Evolutionary conservation across 2,888 invertebrate species (phyloP).

Genomic region (Polydrusus tereticollis): DNA sequence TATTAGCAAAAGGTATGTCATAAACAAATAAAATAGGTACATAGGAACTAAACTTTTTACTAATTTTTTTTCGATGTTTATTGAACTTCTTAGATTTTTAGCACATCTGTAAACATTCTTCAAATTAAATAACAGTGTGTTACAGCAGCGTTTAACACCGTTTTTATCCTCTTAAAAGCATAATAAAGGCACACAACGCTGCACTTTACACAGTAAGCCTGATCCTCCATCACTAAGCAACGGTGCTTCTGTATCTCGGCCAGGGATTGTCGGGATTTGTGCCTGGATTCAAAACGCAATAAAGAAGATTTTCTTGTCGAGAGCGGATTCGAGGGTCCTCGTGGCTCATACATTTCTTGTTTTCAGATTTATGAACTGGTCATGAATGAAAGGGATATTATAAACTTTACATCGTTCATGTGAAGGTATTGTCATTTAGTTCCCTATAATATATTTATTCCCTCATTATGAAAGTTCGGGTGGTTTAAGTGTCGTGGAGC

Average conservation of each 20-base stretch:
- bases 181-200: slow-evolving; percentile 60
- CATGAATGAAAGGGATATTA: slow-evolving; percentile 1
- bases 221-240: slow-evolving; percentile 59
- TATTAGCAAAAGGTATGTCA: too few species aligned
- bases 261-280: slow-evolving; percentile 59
- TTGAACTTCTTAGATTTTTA: too few species aligned
- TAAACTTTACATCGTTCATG: slow-evolving; percentile 1
- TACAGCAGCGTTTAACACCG: slow-evolving; percentile 59
- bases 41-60: too few species aligned
- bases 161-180: slow-evolving; percentile 63
- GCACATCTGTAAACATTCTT: background rate
- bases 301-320: slow-evolving; percentile 69
- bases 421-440: too few species aligned
- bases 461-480: too few species aligned
- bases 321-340: slow-evolving; percentile 64
- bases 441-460: too few species aligned
- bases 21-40: too few species aligned
- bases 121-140: slow-evolving; percentile 36
- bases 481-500: too few species aligned
- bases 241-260: slow-evolving; percentile 54
- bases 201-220: slow-evolving; percentile 50
- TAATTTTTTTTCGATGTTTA: too few species aligned
- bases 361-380: slow-evolving; percentile 62
- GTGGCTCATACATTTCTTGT: slow-evolving; percentile 65
- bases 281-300: slow-evolving; percentile 60